Conservation (phyloP, 2,888 invertebrate genomes). For the Zele albiditarsus region DNA sequence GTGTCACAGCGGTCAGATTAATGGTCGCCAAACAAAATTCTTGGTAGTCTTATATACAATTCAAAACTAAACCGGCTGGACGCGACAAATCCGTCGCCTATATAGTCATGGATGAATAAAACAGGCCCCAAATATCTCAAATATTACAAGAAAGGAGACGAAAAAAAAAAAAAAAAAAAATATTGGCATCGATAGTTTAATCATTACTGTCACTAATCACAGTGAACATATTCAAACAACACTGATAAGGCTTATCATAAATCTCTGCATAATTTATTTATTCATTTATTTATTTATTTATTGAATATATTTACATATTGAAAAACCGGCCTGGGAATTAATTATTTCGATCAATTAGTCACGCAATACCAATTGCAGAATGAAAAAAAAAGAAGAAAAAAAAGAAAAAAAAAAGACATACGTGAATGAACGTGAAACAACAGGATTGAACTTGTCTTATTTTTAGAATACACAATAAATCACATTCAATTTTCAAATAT, state of each 20-base stretch:
- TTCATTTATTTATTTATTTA: neutral
- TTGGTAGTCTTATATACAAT: slow-evolving; percentile 61
- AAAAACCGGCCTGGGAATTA: neutral
- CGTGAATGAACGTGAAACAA: too few species aligned
- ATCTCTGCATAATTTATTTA: neutral
- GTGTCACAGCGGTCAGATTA: slow-evolving; percentile 70
- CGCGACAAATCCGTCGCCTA: slow-evolving; percentile 50
- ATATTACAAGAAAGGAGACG: too few species aligned
- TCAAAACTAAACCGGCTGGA: slow-evolving; percentile 42
- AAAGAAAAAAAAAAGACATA: too few species aligned
- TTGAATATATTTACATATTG: neutral
- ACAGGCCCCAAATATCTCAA: too few species aligned
- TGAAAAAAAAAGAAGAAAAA: too few species aligned
- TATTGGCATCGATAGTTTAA: neutral
- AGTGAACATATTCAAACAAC: neutral
- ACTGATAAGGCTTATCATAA: neutral
- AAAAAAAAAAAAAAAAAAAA: neutral
- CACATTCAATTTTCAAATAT: too few species aligned
- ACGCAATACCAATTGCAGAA: neutral
- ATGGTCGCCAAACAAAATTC: slow-evolving; percentile 67
- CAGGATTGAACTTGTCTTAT: too few species aligned
- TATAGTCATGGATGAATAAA: slow-evolving; percentile 6
- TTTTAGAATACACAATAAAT: too few species aligned
- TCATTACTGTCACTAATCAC: neutral
- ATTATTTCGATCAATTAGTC: neutral